Evolutionary conservation across 2,113 vertebrate genomes (phyloP).

Genomic region (Ptychochromis oligacanthus): DNA sequence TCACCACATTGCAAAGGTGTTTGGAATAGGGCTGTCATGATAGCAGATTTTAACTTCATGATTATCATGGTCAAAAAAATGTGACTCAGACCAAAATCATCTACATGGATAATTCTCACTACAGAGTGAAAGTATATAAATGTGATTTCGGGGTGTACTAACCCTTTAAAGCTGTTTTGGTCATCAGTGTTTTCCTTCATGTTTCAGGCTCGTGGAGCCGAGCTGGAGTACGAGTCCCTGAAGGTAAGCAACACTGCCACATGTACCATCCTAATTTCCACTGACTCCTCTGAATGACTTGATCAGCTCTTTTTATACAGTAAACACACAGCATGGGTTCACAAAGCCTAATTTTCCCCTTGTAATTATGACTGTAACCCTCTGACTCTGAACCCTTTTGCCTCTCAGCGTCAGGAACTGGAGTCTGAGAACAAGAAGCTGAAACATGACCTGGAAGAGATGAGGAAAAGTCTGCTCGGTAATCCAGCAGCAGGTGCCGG

Average conservation of each 20-base stretch:
- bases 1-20: too few species aligned
- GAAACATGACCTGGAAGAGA: conserved; percentile 91
- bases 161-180: not conserved
- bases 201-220: conserved; percentile 89
- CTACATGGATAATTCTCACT: not conserved
- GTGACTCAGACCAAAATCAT: not conserved
- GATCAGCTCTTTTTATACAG: not conserved
- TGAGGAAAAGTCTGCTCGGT: conserved; percentile 89
- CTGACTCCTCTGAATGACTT: not conserved
- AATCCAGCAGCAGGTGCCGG: conserved; percentile 81
- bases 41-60: not conserved
- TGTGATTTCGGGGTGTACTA: too few species aligned
- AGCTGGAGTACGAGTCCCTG: conserved; percentile 96
- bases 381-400: not conserved
- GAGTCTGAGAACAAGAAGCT: conserved; percentile 99
- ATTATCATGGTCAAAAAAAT: not conserved
- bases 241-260: conserved; percentile 82
- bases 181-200: not conserved
- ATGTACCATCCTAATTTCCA: not conserved
- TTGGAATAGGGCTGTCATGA: too few species aligned
- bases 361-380: not conserved
- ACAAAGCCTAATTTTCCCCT: not conserved
- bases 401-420: conserved; percentile 91
- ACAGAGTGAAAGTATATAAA: not conserved
- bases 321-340: too few species aligned